Conservation (phyloP, 2,113 vertebrate species). For the Paramisgurnus dabryanus region DNA sequence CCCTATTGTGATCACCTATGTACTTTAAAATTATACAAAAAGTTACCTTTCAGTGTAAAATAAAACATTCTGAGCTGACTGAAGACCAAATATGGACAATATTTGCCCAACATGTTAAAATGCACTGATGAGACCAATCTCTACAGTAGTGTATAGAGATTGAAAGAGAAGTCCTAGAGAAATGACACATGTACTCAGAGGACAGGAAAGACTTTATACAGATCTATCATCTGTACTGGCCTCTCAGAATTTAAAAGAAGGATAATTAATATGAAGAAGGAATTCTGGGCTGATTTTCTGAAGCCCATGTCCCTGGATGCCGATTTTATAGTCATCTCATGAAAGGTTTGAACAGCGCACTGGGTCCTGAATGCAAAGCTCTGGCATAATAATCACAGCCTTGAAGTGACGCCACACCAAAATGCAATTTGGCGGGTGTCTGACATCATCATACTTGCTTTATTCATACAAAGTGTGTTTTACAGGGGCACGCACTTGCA, state of each 20-base stretch:
- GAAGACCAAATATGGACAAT: too few relatives aligned
- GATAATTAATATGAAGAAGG: conserved; percentile 21
- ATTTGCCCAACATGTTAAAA: not conserved
- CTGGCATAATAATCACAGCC: conserved; percentile 36
- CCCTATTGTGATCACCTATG: too few relatives aligned
- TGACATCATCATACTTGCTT: conserved; percentile 25
- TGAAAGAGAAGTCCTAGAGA: conserved; percentile 4
- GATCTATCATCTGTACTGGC: conserved; percentile 30
- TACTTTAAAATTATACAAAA: too few relatives aligned
- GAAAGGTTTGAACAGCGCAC: conserved; percentile 67
- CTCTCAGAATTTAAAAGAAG: not conserved
- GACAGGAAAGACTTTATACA: conserved; percentile 22
- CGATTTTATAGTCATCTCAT: conserved; percentile 63
- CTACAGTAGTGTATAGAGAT: not conserved
- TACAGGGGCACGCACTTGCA: conserved; percentile 3
- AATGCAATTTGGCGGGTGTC: conserved; percentile 27
- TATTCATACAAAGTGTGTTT: conserved; percentile 25
- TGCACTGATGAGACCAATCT: not conserved
- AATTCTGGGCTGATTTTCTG: conserved; percentile 66
- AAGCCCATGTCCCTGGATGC: conserved; percentile 16
- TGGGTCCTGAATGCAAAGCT: conserved; percentile 46
- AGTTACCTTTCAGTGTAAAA: too few relatives aligned
- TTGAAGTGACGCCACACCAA: conserved; percentile 24
- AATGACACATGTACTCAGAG: conserved; percentile 22
- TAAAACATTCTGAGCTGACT: too few relatives aligned